Evolutionary conservation across 2,888 invertebrate genomes (phyloP).

Genomic region (Melipona bicolor): DNA sequence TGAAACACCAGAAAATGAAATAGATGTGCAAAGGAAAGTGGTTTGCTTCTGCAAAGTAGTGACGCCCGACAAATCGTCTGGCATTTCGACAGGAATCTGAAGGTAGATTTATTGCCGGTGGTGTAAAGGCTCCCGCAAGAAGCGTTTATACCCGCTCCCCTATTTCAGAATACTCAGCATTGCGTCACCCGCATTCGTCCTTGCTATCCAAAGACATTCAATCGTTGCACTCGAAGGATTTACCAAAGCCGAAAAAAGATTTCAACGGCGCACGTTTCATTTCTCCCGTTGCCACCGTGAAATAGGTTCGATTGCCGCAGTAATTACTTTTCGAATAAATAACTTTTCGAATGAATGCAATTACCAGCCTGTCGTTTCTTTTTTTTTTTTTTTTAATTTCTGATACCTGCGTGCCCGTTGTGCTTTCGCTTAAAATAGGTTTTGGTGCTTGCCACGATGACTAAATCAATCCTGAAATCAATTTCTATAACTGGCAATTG

Average conservation of each 20-base stretch:
- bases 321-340: constrained; percentile 1
- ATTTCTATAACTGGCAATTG: too few relatives aligned
- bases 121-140: constrained; percentile 63
- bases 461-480: too few relatives aligned
- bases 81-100: constrained; percentile 71
- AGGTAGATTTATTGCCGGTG: constrained; percentile 74
- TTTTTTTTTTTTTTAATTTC: background rate
- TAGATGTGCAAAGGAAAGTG: constrained; percentile 60
- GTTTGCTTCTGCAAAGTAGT: constrained; percentile 57
- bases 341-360: too few relatives aligned
- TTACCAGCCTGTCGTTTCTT: background rate
- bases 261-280: background rate
- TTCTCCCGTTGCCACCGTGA: background rate
- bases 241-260: constrained; percentile 25
- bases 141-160: constrained; percentile 43
- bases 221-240: constrained; percentile 36
- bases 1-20: constrained; percentile 59
- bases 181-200: constrained; percentile 33
- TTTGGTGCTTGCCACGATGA: too few relatives aligned
- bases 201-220: constrained; percentile 41
- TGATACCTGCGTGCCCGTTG: too few relatives aligned
- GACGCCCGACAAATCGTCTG: constrained; percentile 79
- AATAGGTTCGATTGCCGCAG: background rate
- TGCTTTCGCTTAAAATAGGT: too few relatives aligned
- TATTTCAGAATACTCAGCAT: constrained; percentile 49